Evolutionary conservation across 2,888 invertebrate genomes (phyloP), one percentile per base, ranked within the genome.

Genomic region (Epinotia nisella): DNA sequence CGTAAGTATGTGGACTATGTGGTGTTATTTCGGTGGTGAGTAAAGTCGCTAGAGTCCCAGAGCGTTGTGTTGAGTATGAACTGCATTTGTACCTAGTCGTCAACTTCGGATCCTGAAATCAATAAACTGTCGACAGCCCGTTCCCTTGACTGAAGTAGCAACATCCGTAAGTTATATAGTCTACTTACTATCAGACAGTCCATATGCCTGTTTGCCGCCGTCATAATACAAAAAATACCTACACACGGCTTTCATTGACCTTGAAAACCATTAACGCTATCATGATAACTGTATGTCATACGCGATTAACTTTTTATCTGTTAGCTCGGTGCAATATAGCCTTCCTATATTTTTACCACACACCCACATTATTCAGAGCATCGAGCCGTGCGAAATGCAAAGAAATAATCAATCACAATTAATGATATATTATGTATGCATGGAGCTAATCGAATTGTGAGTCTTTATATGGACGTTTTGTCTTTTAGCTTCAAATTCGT

Each of bases 351-450:
- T 77, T 75, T 70, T 75, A 76, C 73, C 73, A 77, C 76, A 82
- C 84, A 74, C 85, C 83, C 81, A 87, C 85, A 75, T 24, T 2
- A 2, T 2, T 35, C 78, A 76, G 80, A 76, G 80, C 76, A 76
- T 77, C 77, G 78, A 77, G 70, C 71, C 71, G 68, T 55, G 68
- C 75, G 76, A 84, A 85, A 85, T 86, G 82, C 74, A 55, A 77
- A 78, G 76, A 77, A 80, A 81, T 83, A 81, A 87, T 86, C 84
- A 85, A 87, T 87, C 84, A 85, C 76, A 70, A 73, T 70, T 65
- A 65, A 51, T 39, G 39, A 13, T 60, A 65, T 66, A 19, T 62
- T 60, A 65, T 66, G 29, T 62, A 2, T 64, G 24, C 45, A 60
- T 65, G 35, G 49, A 45, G 60, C 19, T 61, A 65, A 74, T 56